Conservation (phyloP, 2,113 vertebrate species). For the Rutilus rutilus region DNA sequence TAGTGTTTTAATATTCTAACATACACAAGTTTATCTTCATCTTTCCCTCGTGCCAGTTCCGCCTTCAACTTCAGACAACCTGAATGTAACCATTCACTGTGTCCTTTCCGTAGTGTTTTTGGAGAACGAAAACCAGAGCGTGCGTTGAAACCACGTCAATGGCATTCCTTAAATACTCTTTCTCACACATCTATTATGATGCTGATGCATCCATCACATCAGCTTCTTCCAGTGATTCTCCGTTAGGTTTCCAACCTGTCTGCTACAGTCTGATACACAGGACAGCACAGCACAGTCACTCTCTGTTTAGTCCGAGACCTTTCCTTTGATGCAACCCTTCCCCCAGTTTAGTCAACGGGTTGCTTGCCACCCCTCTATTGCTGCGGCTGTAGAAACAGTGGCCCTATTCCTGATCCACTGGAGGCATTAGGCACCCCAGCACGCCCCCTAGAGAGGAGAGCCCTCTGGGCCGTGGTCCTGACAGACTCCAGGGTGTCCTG, state of each 20-base stretch:
- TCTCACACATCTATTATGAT: background rate
- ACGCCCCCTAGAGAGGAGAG: conserved; percentile 65
- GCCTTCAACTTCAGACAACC: background rate
- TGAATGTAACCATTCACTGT: background rate
- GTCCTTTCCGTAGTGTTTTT: conserved; percentile 26
- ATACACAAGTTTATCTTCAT: background rate
- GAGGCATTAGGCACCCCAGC: conserved; percentile 67
- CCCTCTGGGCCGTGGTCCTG: conserved; percentile 57
- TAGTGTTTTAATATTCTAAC: conserved; percentile 42
- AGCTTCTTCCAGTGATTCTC: conserved; percentile 10
- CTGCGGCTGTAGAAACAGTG: conserved; percentile 29
- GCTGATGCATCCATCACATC: background rate
- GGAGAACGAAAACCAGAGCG: background rate
- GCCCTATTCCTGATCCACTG: conserved; percentile 57
- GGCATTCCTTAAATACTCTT: conserved; percentile 1
- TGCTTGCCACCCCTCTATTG: background rate
- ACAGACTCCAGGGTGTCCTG: conserved; percentile 49
- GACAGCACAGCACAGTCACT: background rate
- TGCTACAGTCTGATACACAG: background rate
- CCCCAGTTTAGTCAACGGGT: background rate
- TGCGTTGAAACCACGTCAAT: background rate
- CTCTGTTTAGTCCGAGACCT: conserved; percentile 29
- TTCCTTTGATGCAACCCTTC: conserved; percentile 3
- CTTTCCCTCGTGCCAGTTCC: background rate
- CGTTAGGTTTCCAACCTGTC: background rate